Evolutionary conservation across 2,888 invertebrate species (phyloP), one percentile per base, ranked within the genome.

Genomic region (Orthonevra nobilis): DNA sequence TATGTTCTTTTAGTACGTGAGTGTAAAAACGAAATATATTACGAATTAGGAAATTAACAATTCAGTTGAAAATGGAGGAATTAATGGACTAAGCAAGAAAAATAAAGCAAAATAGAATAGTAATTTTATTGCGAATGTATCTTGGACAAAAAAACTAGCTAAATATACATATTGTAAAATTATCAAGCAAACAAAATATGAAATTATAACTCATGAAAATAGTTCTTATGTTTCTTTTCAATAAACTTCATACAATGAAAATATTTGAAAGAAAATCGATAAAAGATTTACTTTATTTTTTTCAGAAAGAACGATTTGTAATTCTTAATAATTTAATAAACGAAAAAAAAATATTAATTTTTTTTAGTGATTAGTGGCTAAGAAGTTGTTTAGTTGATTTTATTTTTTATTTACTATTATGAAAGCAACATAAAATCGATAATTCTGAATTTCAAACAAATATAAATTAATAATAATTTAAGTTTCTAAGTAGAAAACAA

Each of bases 301-400:
- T 42, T 69, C 44, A 54, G 68, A 17, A 44, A 77, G 32, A 46
- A 63, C 52, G 56, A 44, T 46, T 81, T 68, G 46, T 73, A 44
- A 54, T 66, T 32, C 54, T 69, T 40, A 42, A 42, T 68, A 48
- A 56, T 12, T 40, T 56, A 50, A 52, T 54, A 58, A 44, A 56
- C 20, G 9, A 56, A 60, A 44, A 3, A 26, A 42, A 63, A 12
- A 0, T 44, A 7, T 46, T 23, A 10, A 32, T 48, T 50, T 40
- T 72, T 38, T 60, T 81, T 61, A 63, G 52, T 81, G 75, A 64
- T 54, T 81, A 82, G 82, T 69, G 81, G 81, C 82, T 82, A 82
- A 82, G 82, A 74, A 81, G 79, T 81, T 82, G 79, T 81, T 48
- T 52, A 38, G 20, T n/a, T 4, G 40, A 46, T 60, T 66, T 66